Evolutionary conservation across 2,888 invertebrate genomes (phyloP), one percentile per base, ranked within the genome.

Genomic region (Aphodius sticticus): DNA sequence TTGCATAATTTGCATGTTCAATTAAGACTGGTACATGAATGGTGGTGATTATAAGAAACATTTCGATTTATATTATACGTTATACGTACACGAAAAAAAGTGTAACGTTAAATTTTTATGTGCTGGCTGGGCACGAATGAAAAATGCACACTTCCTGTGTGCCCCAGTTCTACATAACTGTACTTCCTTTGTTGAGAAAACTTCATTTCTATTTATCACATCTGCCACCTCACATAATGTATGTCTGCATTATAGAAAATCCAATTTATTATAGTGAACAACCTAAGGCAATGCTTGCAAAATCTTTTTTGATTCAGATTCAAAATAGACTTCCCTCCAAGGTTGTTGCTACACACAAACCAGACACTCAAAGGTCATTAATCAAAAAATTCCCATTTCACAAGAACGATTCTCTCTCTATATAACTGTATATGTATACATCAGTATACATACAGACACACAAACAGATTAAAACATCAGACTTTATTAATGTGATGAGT

Each of bases 1-100:
- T 53, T 53, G 53, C 53, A 53, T 53, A 53, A 53, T 53, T 53
- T 53, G 53, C 53, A 53, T 53, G 53, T 53, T 53, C 53, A 53
- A 9, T 53, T 53, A 53, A 7, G 53, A 53, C 53, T 53, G 7
- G 3, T 53, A 53, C 53, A 53, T 53, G 53, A 53, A 53, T 53
- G 12, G 53, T 53, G 53, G 9, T 5, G 53, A 53, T 53, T 53
- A 53, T 53, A 53, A 53, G 53, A 53, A 53, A 53, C 53, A 5
- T 53, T 53, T 53, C 53, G 53, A 9, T 53, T 26, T 26, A 26
- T 26, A 26, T 2, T 26, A 26, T 26, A 26, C 26, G 26, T 3
- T 53, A 3, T 53, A 53, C 3, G 53, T 53, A 9, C 53, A 53
- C 53, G 12, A 53, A 53, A 53, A 53, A 53, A 12, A 9, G 53